Evolutionary conservation across 2,888 invertebrate genomes (phyloP).

Genomic region (Tipula confusa): DNA sequence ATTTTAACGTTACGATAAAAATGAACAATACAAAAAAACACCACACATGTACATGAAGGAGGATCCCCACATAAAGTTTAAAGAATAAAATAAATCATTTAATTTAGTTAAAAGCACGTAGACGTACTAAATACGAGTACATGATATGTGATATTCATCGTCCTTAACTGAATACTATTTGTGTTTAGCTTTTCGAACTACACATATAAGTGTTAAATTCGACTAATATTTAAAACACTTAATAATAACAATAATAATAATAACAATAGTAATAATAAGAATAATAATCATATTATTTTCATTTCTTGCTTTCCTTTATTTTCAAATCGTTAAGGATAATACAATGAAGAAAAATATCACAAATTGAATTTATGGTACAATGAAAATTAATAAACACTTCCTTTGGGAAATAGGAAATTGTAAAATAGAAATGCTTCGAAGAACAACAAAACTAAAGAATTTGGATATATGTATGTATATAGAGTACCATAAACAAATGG

Average conservation of each 20-base stretch:
- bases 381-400: slow-evolving; percentile 25
- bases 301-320: not conserved
- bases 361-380: not conserved
- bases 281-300: not conserved
- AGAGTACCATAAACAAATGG: not conserved
- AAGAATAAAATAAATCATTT: not conserved
- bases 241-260: not conserved
- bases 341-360: slow-evolving; percentile 7
- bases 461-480: not conserved
- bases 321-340: not conserved
- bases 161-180: not conserved
- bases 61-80: slow-evolving; percentile 3
- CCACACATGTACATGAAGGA: not conserved
- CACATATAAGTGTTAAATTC: not conserved
- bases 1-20: not conserved
- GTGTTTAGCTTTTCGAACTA: not conserved
- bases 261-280: not conserved
- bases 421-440: not conserved
- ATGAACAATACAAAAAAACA: not conserved
- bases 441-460: not conserved
- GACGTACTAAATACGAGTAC: not conserved
- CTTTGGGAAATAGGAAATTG: slow-evolving; percentile 20
- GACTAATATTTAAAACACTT: not conserved
- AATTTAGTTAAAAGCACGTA: slow-evolving; percentile 8
- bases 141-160: not conserved